These are phyloP conservation scores for Saxidomus purpurata DNA, from an alignment of 1,140 invertebrate genomes.

Conservation along the genomic window DNA sequence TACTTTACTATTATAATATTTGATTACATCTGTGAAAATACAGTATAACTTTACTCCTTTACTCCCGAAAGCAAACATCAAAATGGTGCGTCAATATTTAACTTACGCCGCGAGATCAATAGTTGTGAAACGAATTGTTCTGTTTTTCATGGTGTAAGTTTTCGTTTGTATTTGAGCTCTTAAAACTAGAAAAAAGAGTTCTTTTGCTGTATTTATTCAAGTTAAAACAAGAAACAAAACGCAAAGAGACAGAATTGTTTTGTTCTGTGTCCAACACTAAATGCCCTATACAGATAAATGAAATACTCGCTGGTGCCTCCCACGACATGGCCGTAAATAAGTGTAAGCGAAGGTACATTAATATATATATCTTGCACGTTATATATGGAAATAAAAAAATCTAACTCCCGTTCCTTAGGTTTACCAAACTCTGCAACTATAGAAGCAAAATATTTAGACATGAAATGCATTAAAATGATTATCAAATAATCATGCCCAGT, in stretches of 20 bases:
- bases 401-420: no score
- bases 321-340: no score
- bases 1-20: slow-evolving; percentile 5
- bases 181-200: not conserved
- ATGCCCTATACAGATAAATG: no score
- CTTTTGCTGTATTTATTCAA: not conserved
- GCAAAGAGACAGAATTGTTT: not conserved
- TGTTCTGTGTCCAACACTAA: no score
- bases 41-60: slow-evolving; percentile 39
- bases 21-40: slow-evolving; percentile 38
- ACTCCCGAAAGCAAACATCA: not conserved
- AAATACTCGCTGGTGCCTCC: no score
- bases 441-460: no score
- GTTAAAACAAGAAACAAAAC: not conserved
- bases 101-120: slow-evolving; percentile 6
- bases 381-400: no score
- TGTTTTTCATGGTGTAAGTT: not conserved
- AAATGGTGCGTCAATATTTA: slow-evolving; percentile 44
- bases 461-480: no score
- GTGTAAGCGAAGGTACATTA: no score
- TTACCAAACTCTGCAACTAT: no score
- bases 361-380: no score
- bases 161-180: not conserved
- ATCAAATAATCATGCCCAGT: no score
- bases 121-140: slow-evolving; percentile 12